A percentile compares a stretch with the other conserved stretches of the same genome.
phyloP scores from a whole-genome alignment of 92 coral and sea anemone genomes.

The Paramuricea clavata region DNA sequence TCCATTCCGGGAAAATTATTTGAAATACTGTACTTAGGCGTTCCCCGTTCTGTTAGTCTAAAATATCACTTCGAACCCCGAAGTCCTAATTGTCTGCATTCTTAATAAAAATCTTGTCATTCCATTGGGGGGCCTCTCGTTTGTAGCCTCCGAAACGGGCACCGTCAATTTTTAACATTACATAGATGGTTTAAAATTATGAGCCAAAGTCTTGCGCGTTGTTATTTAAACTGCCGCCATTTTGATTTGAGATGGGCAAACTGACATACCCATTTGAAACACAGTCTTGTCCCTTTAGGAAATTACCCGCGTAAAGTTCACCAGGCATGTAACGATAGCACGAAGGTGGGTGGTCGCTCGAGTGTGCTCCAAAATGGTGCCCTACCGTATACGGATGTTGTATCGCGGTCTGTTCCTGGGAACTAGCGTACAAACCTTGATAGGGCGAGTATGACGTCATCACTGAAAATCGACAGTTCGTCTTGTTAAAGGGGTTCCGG shows the following conservation, averaged over 20 bases:
- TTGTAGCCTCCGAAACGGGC: not conserved
- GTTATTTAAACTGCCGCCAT: not conserved
- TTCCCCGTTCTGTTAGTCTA: not conserved
- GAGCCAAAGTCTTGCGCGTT: constrained; percentile 13
- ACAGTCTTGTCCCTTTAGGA: constrained; percentile 22
- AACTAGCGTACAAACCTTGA: constrained; percentile 32
- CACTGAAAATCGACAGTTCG: constrained; percentile 46
- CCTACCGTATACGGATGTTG: constrained; percentile 48
- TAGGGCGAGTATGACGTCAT: constrained; percentile 45
- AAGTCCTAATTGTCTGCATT: not conserved
- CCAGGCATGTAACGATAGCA: constrained; percentile 39
- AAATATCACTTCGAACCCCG: not conserved
- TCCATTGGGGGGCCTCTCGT: not conserved
- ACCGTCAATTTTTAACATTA: too few species aligned
- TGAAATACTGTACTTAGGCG: not conserved
- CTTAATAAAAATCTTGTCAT: not conserved
- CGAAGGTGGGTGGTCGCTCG: constrained; percentile 9
- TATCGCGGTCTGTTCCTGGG: constrained; percentile 42
- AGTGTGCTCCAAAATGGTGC: constrained; percentile 22
- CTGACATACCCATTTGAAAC: constrained; percentile 10
- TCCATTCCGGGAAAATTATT: not conserved
- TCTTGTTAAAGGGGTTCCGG: constrained; percentile 41
- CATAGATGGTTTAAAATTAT: not conserved
- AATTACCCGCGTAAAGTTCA: constrained; percentile 25
- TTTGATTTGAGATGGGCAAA: constrained; percentile 34